These are phyloP conservation scores for Notothenia coriiceps DNA, from an alignment of 2,113 vertebrate genomes.

Conservation along the genomic window DNA sequence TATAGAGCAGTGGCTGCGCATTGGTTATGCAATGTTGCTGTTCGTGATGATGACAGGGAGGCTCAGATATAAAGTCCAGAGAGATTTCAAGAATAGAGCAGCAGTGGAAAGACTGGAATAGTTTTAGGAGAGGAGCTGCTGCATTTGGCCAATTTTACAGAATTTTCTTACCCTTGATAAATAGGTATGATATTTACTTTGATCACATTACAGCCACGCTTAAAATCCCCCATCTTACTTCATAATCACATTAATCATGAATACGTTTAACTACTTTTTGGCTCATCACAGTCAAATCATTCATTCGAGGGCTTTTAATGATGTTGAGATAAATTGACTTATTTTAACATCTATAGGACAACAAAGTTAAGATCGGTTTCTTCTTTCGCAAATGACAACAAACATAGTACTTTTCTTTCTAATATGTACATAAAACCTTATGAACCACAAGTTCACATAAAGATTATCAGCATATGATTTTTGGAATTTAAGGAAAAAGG, in stretches of 20 bases:
- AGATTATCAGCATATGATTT: background rate
- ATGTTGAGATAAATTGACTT: background rate
- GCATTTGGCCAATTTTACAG: background rate
- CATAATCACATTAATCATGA: background rate
- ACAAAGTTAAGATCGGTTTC: background rate
- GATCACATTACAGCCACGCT: background rate
- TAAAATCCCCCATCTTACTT: background rate
- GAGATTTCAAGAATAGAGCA: constrained; percentile 62
- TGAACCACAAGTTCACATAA: background rate
- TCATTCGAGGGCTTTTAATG: background rate
- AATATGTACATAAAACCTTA: background rate
- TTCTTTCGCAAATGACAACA: background rate
- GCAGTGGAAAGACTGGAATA: constrained; percentile 44
- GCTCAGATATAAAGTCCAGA: constrained; percentile 43
- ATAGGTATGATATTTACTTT: background rate
- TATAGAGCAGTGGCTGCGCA: background rate
- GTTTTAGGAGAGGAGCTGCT: background rate
- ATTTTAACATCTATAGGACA: background rate
- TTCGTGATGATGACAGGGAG: constrained; percentile 42
- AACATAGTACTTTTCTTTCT: background rate
- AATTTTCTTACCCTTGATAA: background rate
- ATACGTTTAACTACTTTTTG: background rate
- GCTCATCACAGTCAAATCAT: background rate
- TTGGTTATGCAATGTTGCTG: constrained; percentile 72
- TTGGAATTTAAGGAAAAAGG: background rate